phyloP scores from a whole-genome alignment of 1,140 invertebrate genomes.

The Cotesia typhae region DNA sequence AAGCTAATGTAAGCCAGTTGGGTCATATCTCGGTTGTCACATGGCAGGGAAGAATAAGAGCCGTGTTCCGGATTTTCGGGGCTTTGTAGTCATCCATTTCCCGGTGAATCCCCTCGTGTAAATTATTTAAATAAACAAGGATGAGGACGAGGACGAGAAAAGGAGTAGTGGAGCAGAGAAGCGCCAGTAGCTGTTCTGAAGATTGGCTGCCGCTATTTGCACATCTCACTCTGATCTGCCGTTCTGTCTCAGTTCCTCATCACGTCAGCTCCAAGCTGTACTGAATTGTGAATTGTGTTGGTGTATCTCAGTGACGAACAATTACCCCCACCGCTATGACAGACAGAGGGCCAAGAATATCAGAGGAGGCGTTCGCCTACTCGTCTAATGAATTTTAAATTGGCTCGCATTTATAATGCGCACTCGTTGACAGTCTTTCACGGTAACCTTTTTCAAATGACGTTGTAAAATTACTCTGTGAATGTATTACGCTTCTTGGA shows the following conservation, averaged over 20 bases:
- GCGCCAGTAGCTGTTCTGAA: slow-evolving; percentile 32
- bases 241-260: slow-evolving; percentile 22
- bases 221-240: slow-evolving; percentile 34
- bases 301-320: slow-evolving; percentile 59
- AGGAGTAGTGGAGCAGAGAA: too few relatives aligned
- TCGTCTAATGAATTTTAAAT: slow-evolving; percentile 65
- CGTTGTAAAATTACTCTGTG: slow-evolving; percentile 6
- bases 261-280: slow-evolving; percentile 18
- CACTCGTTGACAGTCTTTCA: slow-evolving; percentile 49
- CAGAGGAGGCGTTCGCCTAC: slow-evolving; percentile 36
- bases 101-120: slow-evolving; percentile 43
- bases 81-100: slow-evolving; percentile 64
- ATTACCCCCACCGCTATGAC: slow-evolving; percentile 58
- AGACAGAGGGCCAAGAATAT: slow-evolving; percentile 44
- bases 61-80: slow-evolving; percentile 53
- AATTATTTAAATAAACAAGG: slow-evolving; percentile 67
- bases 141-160: slow-evolving; percentile 13
- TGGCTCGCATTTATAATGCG: slow-evolving; percentile 62
- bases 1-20: slow-evolving; percentile 51
- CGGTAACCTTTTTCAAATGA: slow-evolving; percentile 44
- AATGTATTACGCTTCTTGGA: background rate
- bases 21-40: slow-evolving; percentile 51
- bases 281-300: background rate
- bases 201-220: slow-evolving; percentile 51
- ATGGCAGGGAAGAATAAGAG: slow-evolving; percentile 2